Base-by-base conservation (phyloP, 2,888 invertebrate species). In the Drosophila pegasa region DNA sequence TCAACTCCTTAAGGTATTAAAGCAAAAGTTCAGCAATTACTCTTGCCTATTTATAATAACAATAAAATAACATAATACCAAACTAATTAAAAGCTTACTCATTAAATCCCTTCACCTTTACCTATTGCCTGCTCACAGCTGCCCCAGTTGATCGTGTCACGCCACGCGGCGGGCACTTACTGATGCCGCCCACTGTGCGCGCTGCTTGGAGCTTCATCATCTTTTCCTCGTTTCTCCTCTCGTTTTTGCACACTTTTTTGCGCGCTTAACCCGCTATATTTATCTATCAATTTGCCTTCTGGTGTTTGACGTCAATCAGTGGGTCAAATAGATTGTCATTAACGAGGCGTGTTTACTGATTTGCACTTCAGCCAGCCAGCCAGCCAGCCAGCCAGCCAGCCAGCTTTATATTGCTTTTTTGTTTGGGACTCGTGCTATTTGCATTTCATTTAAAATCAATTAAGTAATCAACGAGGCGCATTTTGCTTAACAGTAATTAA, bases 401-500 rank as follows among this genome's bases (percentile, higher is more conserved):
- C 18, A 40, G 16, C 33, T 38, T 25, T 54, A 35, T 56, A 35
- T 35, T 31, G 4, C 20, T 50, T 40, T 31, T 27, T 50, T 54
- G 10, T 20, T n/a, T 6, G 14, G 40, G 33, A 43, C 45, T 67
- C 69, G 72, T 75, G 41, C 37, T 72, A 68, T 85, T 82, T 82
- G 73, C 75, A 71, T 81, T 77, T 81, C 75, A 81, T 77, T 81
- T 75, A 72, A 84, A 84, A 78, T 85, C 84, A 87, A 87, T 85
- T 85, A 76, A 71, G 82, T 71, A 72, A 75, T 82, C 87, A 78
- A 63, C 70, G 76, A 67, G 51, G 67, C 70, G 70, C 72, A 72
- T 76, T 87, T 82, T 78, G 80, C 75, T 85, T 50, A 80, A 78
- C 80, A 80, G 85, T 87, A 87, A 85, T 87, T 85, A 85, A 87